phyloP scores from a whole-genome alignment of 2,797 vertebrate genomes.

The Huso huso region DNA sequence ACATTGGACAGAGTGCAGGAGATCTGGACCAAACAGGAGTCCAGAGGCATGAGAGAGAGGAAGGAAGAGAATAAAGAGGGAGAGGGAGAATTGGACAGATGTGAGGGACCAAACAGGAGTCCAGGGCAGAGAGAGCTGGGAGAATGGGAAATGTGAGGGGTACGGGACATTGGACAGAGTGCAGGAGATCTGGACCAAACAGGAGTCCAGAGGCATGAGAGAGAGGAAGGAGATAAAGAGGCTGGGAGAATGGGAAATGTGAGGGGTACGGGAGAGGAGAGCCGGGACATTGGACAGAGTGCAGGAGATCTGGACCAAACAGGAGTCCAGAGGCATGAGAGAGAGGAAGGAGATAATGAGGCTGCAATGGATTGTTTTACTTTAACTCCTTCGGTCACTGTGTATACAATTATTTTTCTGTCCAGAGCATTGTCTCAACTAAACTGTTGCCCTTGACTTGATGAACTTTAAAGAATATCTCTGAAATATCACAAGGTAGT shows the following conservation, averaged over 20 bases:
- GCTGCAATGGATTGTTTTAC: too few species aligned
- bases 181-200: slow-evolving; percentile 64
- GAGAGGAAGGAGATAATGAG: background rate
- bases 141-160: slow-evolving; percentile 28
- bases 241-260: background rate
- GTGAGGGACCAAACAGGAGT: slow-evolving; percentile 25
- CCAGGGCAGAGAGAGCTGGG: slow-evolving; percentile 18
- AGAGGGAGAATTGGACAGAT: background rate
- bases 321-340: too few species aligned
- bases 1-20: slow-evolving; percentile 58
- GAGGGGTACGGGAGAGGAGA: background rate
- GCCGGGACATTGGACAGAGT: background rate
- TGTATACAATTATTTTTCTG: too few species aligned
- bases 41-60: slow-evolving; percentile 54
- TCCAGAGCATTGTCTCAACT: too few species aligned
- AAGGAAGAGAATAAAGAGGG: too few species aligned
- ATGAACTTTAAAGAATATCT: too few species aligned
- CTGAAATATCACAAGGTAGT: too few species aligned
- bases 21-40: slow-evolving; percentile 76
- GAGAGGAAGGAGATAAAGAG: background rate
- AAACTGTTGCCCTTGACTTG: too few species aligned
- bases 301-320: slow-evolving; percentile 34
- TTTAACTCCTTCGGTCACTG: too few species aligned
- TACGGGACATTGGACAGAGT: slow-evolving; percentile 48
- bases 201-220: slow-evolving; percentile 67